Percentiles rank a stretch among this genome's conserved stretches.
Conservation (phyloP, 2,888 invertebrate species). For the Schrankia costaestrigalis region DNA sequence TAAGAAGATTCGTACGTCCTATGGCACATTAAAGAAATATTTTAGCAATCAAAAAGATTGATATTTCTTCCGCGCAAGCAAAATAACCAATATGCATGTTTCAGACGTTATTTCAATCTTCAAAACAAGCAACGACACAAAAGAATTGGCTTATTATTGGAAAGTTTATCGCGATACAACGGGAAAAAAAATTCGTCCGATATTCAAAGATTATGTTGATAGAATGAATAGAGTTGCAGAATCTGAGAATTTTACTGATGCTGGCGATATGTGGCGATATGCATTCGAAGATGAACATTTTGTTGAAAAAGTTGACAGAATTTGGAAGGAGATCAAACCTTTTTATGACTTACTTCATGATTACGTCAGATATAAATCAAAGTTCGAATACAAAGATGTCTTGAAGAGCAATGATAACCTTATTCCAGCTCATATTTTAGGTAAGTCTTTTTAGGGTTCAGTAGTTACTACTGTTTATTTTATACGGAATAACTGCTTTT, state of each 20-base stretch:
- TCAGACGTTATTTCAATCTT: slow-evolving; percentile 66
- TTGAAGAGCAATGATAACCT: slow-evolving; percentile 65
- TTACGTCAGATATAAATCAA: slow-evolving; percentile 81
- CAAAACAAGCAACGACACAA: slow-evolving; percentile 78
- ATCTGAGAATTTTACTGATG: slow-evolving; percentile 73
- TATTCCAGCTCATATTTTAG: slow-evolving; percentile 86
- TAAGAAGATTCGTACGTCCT: too few species aligned
- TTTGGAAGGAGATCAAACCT: slow-evolving; percentile 83
- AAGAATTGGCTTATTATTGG: slow-evolving; percentile 84
- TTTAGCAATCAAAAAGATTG: neutral
- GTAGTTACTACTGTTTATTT: too few species aligned
- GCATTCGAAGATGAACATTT: slow-evolving; percentile 68
- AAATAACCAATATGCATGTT: slow-evolving; percentile 19
- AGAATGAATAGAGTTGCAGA: slow-evolving; percentile 83
- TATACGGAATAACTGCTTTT: too few species aligned
- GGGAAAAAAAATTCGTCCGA: slow-evolving; percentile 81
- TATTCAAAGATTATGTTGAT: slow-evolving; percentile 81
- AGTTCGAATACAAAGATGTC: slow-evolving; percentile 68
- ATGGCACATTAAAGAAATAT: neutral
- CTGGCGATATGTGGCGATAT: slow-evolving; percentile 72
- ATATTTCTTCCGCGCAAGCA: slow-evolving; percentile 4
- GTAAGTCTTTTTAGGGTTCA: too few species aligned
- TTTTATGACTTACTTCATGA: slow-evolving; percentile 83
- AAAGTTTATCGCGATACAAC: slow-evolving; percentile 83
- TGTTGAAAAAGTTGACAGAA: slow-evolving; percentile 59